Evolutionary conservation across 2,113 vertebrate genomes (phyloP), one percentile per base, ranked within the genome.

Genomic region (Coptodon rendalli): DNA sequence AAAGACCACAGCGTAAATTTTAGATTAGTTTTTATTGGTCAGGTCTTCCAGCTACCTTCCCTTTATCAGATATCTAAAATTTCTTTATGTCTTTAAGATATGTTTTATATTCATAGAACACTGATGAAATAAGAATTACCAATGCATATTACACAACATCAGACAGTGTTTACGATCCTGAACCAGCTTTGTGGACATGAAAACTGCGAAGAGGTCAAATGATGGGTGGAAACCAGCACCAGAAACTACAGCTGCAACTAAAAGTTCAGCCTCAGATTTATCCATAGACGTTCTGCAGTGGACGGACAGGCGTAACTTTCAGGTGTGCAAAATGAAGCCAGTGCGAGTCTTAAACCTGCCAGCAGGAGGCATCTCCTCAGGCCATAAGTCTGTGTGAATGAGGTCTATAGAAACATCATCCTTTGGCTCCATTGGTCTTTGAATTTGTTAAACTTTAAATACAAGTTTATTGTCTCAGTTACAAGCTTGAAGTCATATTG

Each of bases 31-130:
- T 96, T 96, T 94, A 94, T 94, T 97, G 96, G 95, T 96, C 93
- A 96, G 92, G 92, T 95, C 93, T 92, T 95, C 91, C 95, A 96
- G 96, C 96, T 97, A 96, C 94, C 94, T 96, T 87, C 90, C 86
- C 85, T 86, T 96, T 93, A 91, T 85, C 84, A 96, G 92, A 86
- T 48, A 95, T 96, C 95, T 93, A 94, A 95, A 95, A 95, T 90
- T 81, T 78, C 48, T 81, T 86, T 76, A 90, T 78, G 48, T 84
- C 48, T 79, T 76, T 38, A 59, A 89, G 96, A 95, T 96, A 94
- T 84, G 92, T 89, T 90, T 85, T 81, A 88, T 73, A 45, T 57
- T 84, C 82, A 85, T 71, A 91, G 84, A 73, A 87, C 76, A 91
- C 79, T 5, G 68, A 92, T 82, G 66, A 93, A 88, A 90, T 73